Conservation (phyloP, 1,140 invertebrate species). For the Drosophila pallidifrons region DNA sequence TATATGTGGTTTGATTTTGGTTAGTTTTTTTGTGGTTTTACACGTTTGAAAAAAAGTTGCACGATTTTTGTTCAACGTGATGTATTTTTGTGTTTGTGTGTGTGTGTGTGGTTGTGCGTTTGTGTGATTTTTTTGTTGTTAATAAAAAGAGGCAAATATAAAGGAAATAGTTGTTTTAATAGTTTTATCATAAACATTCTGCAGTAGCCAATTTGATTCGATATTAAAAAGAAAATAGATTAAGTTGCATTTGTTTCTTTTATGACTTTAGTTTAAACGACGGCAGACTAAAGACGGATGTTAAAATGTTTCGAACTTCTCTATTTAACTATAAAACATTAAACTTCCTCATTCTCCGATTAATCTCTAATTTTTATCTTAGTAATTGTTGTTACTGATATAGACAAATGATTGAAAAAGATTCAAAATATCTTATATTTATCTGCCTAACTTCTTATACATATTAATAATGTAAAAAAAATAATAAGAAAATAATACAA, state of each 20-base stretch:
- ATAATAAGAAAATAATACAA: too few species aligned
- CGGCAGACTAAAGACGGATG: not conserved
- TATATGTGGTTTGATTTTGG: slow-evolving; percentile 69
- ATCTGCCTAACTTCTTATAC: too few species aligned
- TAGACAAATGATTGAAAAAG: too few species aligned
- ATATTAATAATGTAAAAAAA: too few species aligned
- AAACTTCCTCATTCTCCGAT: too few species aligned
- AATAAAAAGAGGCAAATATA: slow-evolving; percentile 81
- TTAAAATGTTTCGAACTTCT: not conserved
- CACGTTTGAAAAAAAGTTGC: slow-evolving; percentile 80
- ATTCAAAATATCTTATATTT: too few species aligned
- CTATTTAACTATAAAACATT: not conserved
- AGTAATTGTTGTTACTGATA: too few species aligned
- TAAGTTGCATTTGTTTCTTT: slow-evolving; percentile 18
- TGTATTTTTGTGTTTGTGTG: slow-evolving; percentile 17
- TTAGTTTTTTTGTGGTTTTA: slow-evolving; percentile 54
- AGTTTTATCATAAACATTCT: slow-evolving; percentile 80
- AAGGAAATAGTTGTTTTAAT: slow-evolving; percentile 83
- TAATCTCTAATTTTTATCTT: too few species aligned
- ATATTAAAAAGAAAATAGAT: slow-evolving; percentile 29
- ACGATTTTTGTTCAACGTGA: slow-evolving; percentile 57
- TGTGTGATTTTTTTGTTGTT: slow-evolving; percentile 32
- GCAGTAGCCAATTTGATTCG: slow-evolving; percentile 61
- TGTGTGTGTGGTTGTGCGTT: slow-evolving; percentile 21
- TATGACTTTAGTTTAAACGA: not conserved